These are phyloP conservation scores for Drosophila pallidifrons DNA, from an alignment of 1,140 invertebrate species.

Conservation along the genomic window DNA sequence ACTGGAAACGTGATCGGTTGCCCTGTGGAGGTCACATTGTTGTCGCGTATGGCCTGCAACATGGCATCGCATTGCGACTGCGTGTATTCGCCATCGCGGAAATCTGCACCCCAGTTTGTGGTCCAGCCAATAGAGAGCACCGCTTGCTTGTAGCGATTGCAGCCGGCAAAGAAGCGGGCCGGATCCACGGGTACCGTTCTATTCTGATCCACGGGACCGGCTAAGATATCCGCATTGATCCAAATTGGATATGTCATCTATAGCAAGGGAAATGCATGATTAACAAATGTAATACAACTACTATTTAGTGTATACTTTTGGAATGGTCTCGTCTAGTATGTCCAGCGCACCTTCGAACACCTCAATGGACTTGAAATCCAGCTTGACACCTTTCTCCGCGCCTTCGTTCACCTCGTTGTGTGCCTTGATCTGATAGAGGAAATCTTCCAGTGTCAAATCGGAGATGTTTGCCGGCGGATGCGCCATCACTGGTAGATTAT, in stretches of 20 bases:
- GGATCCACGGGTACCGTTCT: slow-evolving; percentile 88
- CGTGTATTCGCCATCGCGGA: slow-evolving; percentile 88
- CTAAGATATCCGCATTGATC: slow-evolving; percentile 95
- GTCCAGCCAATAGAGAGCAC: slow-evolving; percentile 96
- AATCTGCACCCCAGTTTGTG: slow-evolving; percentile 87
- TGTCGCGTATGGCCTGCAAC: slow-evolving; percentile 86
- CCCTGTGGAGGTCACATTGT: slow-evolving; percentile 84
- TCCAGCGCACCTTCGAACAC: slow-evolving; percentile 89
- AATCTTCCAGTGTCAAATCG: slow-evolving; percentile 91
- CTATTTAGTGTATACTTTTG: slow-evolving; percentile 43
- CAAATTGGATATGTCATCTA: slow-evolving; percentile 91
- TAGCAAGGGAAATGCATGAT: background rate
- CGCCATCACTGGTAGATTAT: slow-evolving; percentile 92
- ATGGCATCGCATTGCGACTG: slow-evolving; percentile 90
- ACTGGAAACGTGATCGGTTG: slow-evolving; percentile 93
- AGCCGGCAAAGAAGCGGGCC: slow-evolving; percentile 87
- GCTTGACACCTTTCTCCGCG: slow-evolving; percentile 91
- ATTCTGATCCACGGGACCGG: slow-evolving; percentile 90
- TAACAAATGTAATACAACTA: background rate
- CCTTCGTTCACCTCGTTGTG: slow-evolving; percentile 82
- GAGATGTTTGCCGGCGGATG: slow-evolving; percentile 91
- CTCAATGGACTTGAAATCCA: slow-evolving; percentile 94
- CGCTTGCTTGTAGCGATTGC: slow-evolving; percentile 87
- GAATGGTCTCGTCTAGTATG: slow-evolving; percentile 85
- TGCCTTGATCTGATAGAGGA: slow-evolving; percentile 87